Conservation (phyloP, 2,797 vertebrate genomes). For the Odontamblyopus lacepedii region DNA sequence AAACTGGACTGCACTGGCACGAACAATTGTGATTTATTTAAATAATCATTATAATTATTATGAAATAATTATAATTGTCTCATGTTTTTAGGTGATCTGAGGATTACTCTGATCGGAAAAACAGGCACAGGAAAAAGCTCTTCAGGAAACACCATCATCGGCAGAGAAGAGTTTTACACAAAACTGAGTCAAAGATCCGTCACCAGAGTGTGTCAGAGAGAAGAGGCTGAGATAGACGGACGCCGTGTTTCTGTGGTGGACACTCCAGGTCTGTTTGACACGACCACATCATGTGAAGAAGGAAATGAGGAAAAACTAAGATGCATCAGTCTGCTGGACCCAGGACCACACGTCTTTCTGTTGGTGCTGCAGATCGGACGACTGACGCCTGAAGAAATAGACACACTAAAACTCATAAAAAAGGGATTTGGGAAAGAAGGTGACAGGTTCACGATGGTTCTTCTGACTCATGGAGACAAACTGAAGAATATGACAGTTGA, state of each 20-base stretch:
- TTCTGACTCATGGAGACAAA: slow-evolving; percentile 14
- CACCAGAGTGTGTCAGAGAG: slow-evolving; percentile 12
- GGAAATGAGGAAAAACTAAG: neutral
- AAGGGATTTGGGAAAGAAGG: slow-evolving; percentile 10
- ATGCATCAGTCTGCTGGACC: neutral
- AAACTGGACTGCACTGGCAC: too few relatives aligned
- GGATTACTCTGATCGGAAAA: slow-evolving; percentile 26
- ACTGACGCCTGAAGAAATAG: slow-evolving; percentile 9
- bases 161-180: neutral
- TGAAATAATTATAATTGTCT: too few relatives aligned
- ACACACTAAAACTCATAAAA: slow-evolving; percentile 20
- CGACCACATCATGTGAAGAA: neutral
- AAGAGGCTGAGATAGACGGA: neutral
- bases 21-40: too few relatives aligned
- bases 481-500: too few relatives aligned
- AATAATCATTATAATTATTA: too few relatives aligned
- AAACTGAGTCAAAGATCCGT: neutral
- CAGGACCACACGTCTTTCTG: slow-evolving; percentile 4
- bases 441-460: neutral
- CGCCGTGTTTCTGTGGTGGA: neutral
- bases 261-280: slow-evolving; percentile 5
- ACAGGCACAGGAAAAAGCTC: slow-evolving; percentile 23
- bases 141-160: slow-evolving; percentile 7
- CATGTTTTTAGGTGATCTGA: slow-evolving; percentile 1
- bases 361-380: neutral